phyloP scores from a whole-genome alignment of 35 echinoderm and acorn worm species.

The Lytechinus variegatus region DNA sequence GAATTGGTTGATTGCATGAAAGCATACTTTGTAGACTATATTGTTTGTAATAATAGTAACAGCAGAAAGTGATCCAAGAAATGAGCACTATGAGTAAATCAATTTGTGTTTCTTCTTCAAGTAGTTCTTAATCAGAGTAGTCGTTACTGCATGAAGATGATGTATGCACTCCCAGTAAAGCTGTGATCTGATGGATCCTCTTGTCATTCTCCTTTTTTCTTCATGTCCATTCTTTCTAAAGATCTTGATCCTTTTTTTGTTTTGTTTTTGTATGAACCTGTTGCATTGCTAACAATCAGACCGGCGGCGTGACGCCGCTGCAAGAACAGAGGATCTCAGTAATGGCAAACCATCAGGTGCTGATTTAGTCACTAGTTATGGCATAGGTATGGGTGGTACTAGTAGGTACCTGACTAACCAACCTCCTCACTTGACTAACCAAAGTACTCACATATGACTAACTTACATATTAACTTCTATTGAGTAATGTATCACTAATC shows the following conservation, averaged over 20 bases:
- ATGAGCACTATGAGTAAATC: slow-evolving; percentile 37
- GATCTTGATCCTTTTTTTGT: slow-evolving; percentile 47
- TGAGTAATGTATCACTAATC: background rate
- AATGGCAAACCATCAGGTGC: slow-evolving; percentile 42
- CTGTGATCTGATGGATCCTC: background rate
- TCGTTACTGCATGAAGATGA: background rate
- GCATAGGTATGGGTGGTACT: slow-evolving; percentile 25
- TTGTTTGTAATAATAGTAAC: slow-evolving; percentile 6
- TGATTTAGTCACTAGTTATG: slow-evolving; percentile 35
- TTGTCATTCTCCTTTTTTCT: background rate
- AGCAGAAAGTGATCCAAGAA: slow-evolving; percentile 14
- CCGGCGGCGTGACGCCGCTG: slow-evolving; percentile 75
- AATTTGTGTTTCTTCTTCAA: background rate
- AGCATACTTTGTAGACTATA: background rate
- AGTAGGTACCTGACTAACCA: background rate
- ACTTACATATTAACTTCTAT: no score
- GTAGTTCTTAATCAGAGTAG: background rate
- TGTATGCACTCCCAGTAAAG: background rate
- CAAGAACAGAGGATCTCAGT: slow-evolving; percentile 62
- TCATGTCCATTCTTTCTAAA: background rate
- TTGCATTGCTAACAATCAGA: slow-evolving; percentile 55
- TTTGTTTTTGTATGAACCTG: slow-evolving; percentile 45
- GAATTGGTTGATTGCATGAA: background rate
- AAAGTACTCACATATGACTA: background rate
- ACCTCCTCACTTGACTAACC: background rate